Evolutionary conservation across 1,140 invertebrate genomes (phyloP), one percentile per base, ranked within the genome.

Genomic region (Psilanteris sp.): DNA sequence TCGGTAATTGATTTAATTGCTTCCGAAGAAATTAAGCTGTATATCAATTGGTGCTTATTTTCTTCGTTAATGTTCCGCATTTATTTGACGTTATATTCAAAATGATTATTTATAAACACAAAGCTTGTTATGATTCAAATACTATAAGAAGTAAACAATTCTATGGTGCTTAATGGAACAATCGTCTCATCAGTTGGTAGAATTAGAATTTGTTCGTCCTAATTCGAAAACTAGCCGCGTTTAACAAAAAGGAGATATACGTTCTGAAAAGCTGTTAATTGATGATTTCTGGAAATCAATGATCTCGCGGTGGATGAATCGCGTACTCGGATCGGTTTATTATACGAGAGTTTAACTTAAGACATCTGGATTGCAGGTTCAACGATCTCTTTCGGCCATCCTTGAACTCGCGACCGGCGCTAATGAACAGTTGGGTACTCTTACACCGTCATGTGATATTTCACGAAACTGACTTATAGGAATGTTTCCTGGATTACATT

Each of bases 351-450:
- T 50, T 36, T 32, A 59, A 26, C 15, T n/a, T 11, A 39, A 64
- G 59, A 64, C 41, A 57, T 55, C 68, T 67, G 59, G 61, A 74
- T 34, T 57, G 10, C 46, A 54, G 36, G 71, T 74, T 74, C 61
- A 74, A 74, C 36, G 62, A 64, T 67, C 71, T 62, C 62, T 67
- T 74, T 74, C 31, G 61, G 71, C 44, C 55, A 74, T 67, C 71
- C 61, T 74, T 74, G 61, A 74, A 74, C 71, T 55, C 39, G 71
- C 55, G 39, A 55, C 54, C 48, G 55, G 61, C 54, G 71, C 62
- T 74, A 74, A 74, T 74, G 61, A 75, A 75, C 62, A 74, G 61
- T 74, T 74, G 70, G 43, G 41, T 64, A 74, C 70, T 74, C 61
- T 57, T 67, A 67, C 27, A 26, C 37, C 37, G 64, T 70, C 64